These are phyloP conservation scores for Columbina picui DNA, from an alignment of 2,113 vertebrate genomes.

Conservation along the genomic window DNA sequence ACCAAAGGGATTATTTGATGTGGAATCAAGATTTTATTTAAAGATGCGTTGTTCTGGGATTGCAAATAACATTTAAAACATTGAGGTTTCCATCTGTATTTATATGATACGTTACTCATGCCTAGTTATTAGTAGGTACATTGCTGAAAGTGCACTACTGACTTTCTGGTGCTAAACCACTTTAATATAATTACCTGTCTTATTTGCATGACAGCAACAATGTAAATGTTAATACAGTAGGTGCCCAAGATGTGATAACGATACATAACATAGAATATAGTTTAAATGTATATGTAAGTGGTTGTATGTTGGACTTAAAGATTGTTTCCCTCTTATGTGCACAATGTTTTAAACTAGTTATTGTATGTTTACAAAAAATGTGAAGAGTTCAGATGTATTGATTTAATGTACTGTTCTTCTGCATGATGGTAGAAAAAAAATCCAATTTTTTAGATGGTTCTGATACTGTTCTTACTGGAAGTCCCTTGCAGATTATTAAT, in stretches of 20 bases:
- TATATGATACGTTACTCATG: not conserved
- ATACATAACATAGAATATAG: not conserved
- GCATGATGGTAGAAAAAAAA: not conserved
- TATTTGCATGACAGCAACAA: not conserved
- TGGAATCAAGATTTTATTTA: not conserved
- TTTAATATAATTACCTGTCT: not conserved
- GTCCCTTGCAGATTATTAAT: not conserved
- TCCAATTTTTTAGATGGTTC: not conserved
- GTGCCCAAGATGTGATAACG: not conserved
- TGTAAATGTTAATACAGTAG: not conserved
- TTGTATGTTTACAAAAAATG: not conserved
- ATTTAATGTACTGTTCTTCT: not conserved
- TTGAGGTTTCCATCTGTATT: not conserved
- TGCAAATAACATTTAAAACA: not conserved
- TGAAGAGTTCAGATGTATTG: not conserved
- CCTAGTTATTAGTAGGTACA: not conserved
- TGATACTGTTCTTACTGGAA: not conserved
- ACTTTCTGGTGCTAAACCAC: slow-evolving; percentile 20
- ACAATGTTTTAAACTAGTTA: not conserved
- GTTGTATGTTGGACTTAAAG: not conserved
- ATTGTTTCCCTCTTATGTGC: not conserved
- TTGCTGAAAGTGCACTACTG: not conserved
- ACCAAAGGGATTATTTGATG: not conserved
- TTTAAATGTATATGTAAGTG: not conserved
- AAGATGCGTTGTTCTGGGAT: not conserved